Percentiles rank a stretch among this genome's conserved stretches.
These are phyloP conservation scores for Sisor rabdophorus DNA, from an alignment of 2,113 vertebrate genomes.

Conservation along the genomic window DNA sequence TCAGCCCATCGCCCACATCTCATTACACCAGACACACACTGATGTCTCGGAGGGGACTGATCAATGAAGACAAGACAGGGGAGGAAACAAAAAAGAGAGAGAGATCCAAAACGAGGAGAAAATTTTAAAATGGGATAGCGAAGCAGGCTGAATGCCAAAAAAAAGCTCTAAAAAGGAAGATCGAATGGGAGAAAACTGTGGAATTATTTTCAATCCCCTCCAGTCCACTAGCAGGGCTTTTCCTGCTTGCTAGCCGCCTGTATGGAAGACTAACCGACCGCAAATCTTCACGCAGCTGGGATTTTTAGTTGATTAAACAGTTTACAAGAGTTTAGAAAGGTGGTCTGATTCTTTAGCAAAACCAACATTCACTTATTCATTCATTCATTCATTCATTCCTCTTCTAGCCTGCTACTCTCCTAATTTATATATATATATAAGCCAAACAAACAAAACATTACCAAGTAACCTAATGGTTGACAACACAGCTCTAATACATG, in stretches of 20 bases:
- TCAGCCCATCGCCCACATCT: constrained; percentile 4
- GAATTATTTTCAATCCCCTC: neutral
- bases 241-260: neutral
- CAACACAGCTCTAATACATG: no score
- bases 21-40: neutral
- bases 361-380: no score
- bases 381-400: no score
- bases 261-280: neutral
- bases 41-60: neutral
- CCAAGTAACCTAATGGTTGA: no score
- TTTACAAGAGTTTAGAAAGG: neutral
- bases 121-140: neutral
- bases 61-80: neutral
- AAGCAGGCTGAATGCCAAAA: neutral
- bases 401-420: no score
- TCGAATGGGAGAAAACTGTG: neutral
- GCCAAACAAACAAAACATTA: no score
- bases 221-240: neutral
- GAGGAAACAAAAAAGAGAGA: no score
- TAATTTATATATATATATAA: no score
- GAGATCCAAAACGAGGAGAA: neutral
- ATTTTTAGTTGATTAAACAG: neutral
- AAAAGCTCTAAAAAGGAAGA: neutral
- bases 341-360: neutral
- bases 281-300: neutral